Percentiles rank a stretch among this genome's conserved stretches.
Conservation (phyloP, 1,140 invertebrate genomes). For the Brachionus plicatilis region DNA sequence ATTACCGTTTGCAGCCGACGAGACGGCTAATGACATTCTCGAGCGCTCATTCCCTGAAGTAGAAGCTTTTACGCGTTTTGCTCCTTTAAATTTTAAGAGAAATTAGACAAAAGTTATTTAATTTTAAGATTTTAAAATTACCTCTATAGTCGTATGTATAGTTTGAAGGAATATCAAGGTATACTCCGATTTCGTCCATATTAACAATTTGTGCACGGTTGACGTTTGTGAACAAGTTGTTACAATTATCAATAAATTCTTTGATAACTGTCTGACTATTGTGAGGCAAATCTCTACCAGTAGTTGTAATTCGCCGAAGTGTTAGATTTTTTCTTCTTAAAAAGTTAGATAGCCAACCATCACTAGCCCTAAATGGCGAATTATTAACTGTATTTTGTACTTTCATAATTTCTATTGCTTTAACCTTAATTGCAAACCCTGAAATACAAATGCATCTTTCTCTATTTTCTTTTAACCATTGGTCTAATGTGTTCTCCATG, state of each 20-base stretch:
- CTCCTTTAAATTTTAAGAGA: background rate
- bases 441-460: background rate
- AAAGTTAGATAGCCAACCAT: background rate
- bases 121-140: background rate
- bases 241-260: background rate
- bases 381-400: background rate
- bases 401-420: background rate
- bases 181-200: background rate
- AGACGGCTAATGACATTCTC: background rate
- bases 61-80: background rate
- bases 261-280: background rate
- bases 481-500: background rate
- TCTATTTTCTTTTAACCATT: constrained; percentile 1
- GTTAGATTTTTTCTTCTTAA: background rate
- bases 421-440: background rate
- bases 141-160: background rate
- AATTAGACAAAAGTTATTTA: background rate
- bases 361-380: background rate
- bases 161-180: background rate
- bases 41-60: background rate
- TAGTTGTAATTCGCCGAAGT: background rate
- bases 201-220: background rate
- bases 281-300: background rate
- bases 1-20: background rate
- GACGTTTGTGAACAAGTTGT: background rate